Percentiles rank a stretch among this genome's conserved stretches.
phyloP scores from a whole-genome alignment of 2,113 vertebrate species.

The Cyprinus carpio region DNA sequence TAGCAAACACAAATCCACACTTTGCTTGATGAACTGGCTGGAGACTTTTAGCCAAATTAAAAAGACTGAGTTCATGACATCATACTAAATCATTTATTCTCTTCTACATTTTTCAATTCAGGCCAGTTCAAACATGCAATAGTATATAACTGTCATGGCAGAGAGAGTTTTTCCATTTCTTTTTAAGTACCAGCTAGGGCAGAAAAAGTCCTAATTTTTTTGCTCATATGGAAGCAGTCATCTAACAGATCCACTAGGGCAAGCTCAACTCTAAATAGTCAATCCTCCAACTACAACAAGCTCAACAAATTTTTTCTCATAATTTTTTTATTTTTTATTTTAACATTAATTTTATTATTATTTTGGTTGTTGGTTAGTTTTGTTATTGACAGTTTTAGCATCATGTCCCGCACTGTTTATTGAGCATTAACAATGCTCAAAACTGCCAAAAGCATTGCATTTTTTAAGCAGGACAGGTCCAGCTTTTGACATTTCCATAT shows the following conservation, averaged over 20 bases:
- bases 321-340: constrained; percentile 2
- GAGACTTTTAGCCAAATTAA: constrained; percentile 28
- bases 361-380: too few species aligned
- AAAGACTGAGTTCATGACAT: not conserved
- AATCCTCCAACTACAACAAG: not conserved
- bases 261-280: too few species aligned
- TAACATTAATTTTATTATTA: not conserved
- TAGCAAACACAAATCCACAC: not conserved
- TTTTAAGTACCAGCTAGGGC: not conserved
- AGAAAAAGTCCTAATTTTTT: not conserved
- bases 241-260: too few species aligned
- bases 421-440: too few species aligned
- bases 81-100: not conserved
- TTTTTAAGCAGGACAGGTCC: too few species aligned
- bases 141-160: not conserved
- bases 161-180: not conserved
- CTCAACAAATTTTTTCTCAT: not conserved
- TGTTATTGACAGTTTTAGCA: too few species aligned
- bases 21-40: not conserved
- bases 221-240: not conserved
- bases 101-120: not conserved
- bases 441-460: too few species aligned
- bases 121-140: not conserved
- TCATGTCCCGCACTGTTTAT: too few species aligned
- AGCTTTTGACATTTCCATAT: too few species aligned